Evolutionary conservation across 2,888 invertebrate genomes (phyloP), one percentile per base, ranked within the genome.

Genomic region (Leptopilina syphax): DNA sequence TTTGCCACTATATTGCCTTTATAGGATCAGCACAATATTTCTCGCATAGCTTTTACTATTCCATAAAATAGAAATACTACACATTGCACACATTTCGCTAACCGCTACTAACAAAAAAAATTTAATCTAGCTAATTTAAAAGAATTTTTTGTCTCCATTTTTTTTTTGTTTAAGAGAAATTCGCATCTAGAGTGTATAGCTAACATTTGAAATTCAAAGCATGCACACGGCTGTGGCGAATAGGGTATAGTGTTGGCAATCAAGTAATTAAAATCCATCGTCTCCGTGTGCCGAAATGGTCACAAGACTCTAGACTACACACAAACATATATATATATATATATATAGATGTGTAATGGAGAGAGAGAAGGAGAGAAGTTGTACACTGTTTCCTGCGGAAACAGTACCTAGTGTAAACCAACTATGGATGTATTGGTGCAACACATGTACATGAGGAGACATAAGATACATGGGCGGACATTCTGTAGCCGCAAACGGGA

Each of bases 381-480:
- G 73, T 73, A 34, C 54, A 73, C 34, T 27, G 57, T 73, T 73
- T 73, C 54, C 73, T 73, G 73, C 34, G 54, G 73, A 73, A 73
- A 73, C 27, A 54, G 34, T 34, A 12, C 27, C 34, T 73, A 70
- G 27, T 73, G 73, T 73, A 70, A 70, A 34, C n/a, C 34, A 1
- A 27, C 7, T 73, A 27, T n/a, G 13, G 12, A 8, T 73, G 73
- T 73, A 27, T 34, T 57, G 54, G 34, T n/a, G 9, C 27, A 24
- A 57, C 73, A 27, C 68, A 24, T 70, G 50, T 3, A 54, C 50
- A 27, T 70, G 44, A 57, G 27, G 73, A 13, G 27, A 73, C 73
- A 73, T 50, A 81, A 80, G 83, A 81, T 78, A 84, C 82, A 84
- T 77, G 82, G 79, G 78, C 77, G 76, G 65, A 67, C 81, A 80